phyloP scores from a whole-genome alignment of 2,888 invertebrate genomes.

The Nemoura dubitans region DNA sequence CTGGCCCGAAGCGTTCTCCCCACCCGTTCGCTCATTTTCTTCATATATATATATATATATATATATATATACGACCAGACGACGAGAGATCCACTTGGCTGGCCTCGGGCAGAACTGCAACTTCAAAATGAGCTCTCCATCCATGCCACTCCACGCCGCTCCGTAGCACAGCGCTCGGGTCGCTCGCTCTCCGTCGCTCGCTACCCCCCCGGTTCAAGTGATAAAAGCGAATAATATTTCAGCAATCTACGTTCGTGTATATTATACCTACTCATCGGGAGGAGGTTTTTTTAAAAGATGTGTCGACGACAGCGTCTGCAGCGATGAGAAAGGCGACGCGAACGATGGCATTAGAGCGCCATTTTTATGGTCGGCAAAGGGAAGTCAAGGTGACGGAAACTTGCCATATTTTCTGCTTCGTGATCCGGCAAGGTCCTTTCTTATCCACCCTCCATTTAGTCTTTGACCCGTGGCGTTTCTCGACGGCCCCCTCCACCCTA shows the following conservation, averaged over 20 bases:
- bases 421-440: conserved; percentile 28
- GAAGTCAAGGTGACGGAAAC: conserved; percentile 34
- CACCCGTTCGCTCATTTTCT: conserved; percentile 29
- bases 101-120: conserved; percentile 45
- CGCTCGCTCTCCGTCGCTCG: conserved; percentile 17
- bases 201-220: conserved; percentile 28
- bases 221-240: conserved; percentile 46
- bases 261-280: conserved; percentile 38
- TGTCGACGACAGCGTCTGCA: no score
- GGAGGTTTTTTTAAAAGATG: not conserved
- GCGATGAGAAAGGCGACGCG: not conserved
- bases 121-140: conserved; percentile 47
- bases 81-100: conserved; percentile 43
- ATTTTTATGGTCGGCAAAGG: conserved; percentile 5
- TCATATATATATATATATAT: no score
- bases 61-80: no score
- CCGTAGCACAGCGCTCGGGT: not conserved
- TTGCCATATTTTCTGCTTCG: conserved; percentile 44
- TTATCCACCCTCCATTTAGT: conserved; percentile 40
- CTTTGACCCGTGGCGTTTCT: conserved; percentile 29
- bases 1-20: conserved; percentile 26
- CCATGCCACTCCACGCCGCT: conserved; percentile 38
- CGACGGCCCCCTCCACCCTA: not conserved
- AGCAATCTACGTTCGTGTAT: conserved; percentile 35
- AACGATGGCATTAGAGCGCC: conserved; percentile 40